Base-by-base conservation (phyloP, 2,888 invertebrate species). In the Glaucopsyche alexis region DNA sequence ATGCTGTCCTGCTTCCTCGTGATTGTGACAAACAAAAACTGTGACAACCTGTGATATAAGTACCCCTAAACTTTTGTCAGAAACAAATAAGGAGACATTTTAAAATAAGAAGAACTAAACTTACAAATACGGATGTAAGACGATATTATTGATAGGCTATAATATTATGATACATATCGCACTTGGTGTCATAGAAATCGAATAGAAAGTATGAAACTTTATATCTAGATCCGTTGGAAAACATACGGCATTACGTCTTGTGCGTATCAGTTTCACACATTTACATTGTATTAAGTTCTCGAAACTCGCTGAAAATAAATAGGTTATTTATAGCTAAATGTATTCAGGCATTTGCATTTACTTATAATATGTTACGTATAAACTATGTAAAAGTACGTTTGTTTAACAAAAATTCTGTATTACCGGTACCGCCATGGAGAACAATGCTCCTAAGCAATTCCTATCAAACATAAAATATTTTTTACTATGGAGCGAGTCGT, bases 311-410 rank as follows among this genome's bases (percentile, higher is more conserved):
- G 29, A 29, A 60, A 60, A 60, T 29, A 60, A 60, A 29, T 60
- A 29, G 16, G 16, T 55, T 55, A 55, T 55, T 19, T 55, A 55
- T 55, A 55, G 55, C 55, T 16, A 19, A 55, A 55, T 55, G 55
- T 60, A 60, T 60, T 60, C 60, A 29, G 6, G 60, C 60, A 38
- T 60, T 60, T 60, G 29, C 29, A 38, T 60, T 38, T 60, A 29
- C 29, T 3, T 16, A 16, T 9, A 60, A 29, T 19, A 19, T 55
- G 9, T 55, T 55, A 5, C 5, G 13, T 60, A 19, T 19, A 9
- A 55, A 55, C 19, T 19, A 55, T 19, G 16, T 55, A 13, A 11
- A 55, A 11, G 55, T 29, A 11, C 1, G n/a, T n/a, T n/a, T n/a
- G n/a, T n/a, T n/a, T n/a, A n/a, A n/a, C n/a, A n/a, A n/a, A n/a